Evolutionary conservation across 2,888 invertebrate genomes (phyloP), one percentile per base, ranked within the genome.

Genomic region (Drosophila mimica): DNA sequence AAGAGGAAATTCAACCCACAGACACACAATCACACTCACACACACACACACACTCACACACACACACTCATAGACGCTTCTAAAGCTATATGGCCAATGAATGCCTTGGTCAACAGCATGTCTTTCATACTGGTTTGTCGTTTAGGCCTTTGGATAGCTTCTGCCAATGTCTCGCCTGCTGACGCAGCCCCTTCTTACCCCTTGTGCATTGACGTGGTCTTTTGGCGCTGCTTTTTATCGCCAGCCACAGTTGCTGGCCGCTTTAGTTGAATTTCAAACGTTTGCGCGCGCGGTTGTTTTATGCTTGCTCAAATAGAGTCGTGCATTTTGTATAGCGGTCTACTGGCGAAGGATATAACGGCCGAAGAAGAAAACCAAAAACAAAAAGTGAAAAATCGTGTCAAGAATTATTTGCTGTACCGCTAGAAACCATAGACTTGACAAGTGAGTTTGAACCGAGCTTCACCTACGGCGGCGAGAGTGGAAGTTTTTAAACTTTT

Each of bases 191-290:
- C 25, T 43, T 7, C 5, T 2, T 31, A 30, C 28, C 34, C 46
- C 30, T 58, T 58, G 58, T 68, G 72, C 70, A 70, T 69, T 79
- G 73, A 60, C 69, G 72, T 70, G 59, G 54, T 56, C 71, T 72
- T 75, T 57, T 40, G 57, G 57, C 57, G 17, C 57, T 43, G 76
- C 84, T 84, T 89, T 89, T 88, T 82, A 89, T 83, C 86, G 89
- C 64, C 56, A 38, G 78, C 69, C 76, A 58, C 75, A 78, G 64
- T 69, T 65, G 80, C 74, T 82, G 74, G 74, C 63, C 81, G 83
- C 61, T 81, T 91, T 90, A 91, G 91, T 91, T 91, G 88, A 81
- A 81, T 90, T 91, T 83, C 76, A 91, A 83, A 86, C 91, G 91
- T 84, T 88, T 83, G 81, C 79, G 89, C 82, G 91, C 91, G 84